Evolutionary conservation across 2,797 vertebrate genomes (phyloP), one percentile per base, ranked within the genome.

Genomic region (Melanogrammus aeglefinus): DNA sequence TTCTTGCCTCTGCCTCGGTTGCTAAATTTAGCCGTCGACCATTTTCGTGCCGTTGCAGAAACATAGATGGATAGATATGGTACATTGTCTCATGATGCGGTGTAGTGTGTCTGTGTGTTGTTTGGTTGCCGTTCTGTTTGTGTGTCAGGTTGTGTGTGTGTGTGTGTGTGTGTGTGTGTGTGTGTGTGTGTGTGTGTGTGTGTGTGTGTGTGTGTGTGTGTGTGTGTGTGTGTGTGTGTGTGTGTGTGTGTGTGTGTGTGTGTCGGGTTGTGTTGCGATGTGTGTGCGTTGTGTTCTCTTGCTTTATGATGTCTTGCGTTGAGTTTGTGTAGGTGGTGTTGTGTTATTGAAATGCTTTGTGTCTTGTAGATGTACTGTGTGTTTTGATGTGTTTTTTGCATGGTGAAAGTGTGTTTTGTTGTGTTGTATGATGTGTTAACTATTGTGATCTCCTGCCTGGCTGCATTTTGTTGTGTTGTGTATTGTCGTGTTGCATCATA

Each of bases 11-110:
- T 14, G 6, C 75, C 5, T 7, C 72, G 77, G 78, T 77, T 63
- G 76, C 7, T 4, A 13, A 71, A 51, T 82, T 84, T 73, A 78
- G 78, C 82, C 72, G 76, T 73, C 82, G 74, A 38, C 73, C 77
- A 74, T 71, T 3, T 4, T 51, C 47, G 16, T 51, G 47, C 47
- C 47, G 16, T 51, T 6, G 6, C 47, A 6, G 21, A 51, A 51
- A 21, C 31, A 21, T 0, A 51, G 14, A 13, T 4, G 21, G 21
- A 51, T 51, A 16, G 47, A 51, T 51, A 18, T 81, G 86, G 79
- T 78, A 78, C 84, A 85, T 89, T 75, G 90, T 89, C 86, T 81
- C 78, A 87, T 88, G 88, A 88, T 77, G 47, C 4, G 14, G 47
- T 51, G 41, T 13, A 44, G 44, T 18, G 16, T 51, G 14, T 51